Conservation (phyloP, 1,140 invertebrate species). For the Branchinecta lynchi region DNA sequence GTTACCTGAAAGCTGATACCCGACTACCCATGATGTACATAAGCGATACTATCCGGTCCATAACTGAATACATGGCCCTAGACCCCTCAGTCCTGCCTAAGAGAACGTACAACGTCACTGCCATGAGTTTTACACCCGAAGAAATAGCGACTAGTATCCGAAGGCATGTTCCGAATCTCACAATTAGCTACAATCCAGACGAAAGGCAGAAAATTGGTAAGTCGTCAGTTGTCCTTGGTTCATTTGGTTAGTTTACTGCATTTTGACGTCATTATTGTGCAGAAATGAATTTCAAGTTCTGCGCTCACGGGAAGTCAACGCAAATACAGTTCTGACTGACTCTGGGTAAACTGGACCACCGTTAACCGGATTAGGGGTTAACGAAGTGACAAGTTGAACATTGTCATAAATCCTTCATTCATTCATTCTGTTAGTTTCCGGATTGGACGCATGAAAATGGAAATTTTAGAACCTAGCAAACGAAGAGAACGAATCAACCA, state of each 20-base stretch:
- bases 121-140: constrained; percentile 82
- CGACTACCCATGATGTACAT: constrained; percentile 89
- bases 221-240: constrained; percentile 19
- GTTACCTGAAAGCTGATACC: constrained; percentile 67
- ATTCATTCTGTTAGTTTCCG: too few species aligned
- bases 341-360: too few species aligned
- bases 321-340: too few species aligned
- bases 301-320: too few species aligned
- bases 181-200: constrained; percentile 65
- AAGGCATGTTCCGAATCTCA: constrained; percentile 59
- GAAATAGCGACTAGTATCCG: constrained; percentile 57
- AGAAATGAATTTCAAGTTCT: too few species aligned
- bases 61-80: constrained; percentile 58
- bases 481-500: too few species aligned
- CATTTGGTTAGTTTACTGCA: background rate
- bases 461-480: too few species aligned
- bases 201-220: constrained; percentile 66
- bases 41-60: constrained; percentile 39
- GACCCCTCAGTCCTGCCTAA: constrained; percentile 49
- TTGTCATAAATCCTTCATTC: too few species aligned
- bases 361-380: too few species aligned
- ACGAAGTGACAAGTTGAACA: too few species aligned
- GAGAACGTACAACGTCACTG: constrained; percentile 77
- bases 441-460: too few species aligned
- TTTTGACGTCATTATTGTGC: background rate